phyloP scores from a whole-genome alignment of 2,888 invertebrate genomes.

The Oxyteleia sp. region DNA sequence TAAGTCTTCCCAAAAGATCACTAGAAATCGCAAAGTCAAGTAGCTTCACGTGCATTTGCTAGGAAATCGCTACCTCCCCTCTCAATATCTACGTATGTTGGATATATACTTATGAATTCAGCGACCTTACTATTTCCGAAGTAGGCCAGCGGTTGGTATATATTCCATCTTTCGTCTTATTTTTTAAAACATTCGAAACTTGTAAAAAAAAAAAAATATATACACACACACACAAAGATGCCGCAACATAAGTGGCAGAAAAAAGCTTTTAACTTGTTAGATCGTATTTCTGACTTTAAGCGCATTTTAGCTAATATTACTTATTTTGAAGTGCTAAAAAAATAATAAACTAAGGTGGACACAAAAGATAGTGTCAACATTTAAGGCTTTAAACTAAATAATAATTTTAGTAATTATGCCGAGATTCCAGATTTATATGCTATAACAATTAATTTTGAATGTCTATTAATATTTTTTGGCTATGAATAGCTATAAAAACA shows the following conservation, averaged over 20 bases:
- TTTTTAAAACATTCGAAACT: constrained; percentile 66
- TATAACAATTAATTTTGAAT: too few relatives aligned
- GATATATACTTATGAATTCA: constrained; percentile 60
- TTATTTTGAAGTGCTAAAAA: constrained; percentile 24
- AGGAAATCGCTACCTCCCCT: constrained; percentile 43
- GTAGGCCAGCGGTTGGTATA: constrained; percentile 58
- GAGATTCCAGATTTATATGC: too few relatives aligned
- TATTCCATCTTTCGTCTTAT: constrained; percentile 60
- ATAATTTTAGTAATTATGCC: too few relatives aligned
- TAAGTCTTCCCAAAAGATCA: constrained; percentile 25
- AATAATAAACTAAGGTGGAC: constrained; percentile 10
- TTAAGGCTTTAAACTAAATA: too few relatives aligned
- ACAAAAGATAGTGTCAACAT: too few relatives aligned
- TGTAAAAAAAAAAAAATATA: constrained; percentile 20
- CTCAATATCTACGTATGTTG: constrained; percentile 17
- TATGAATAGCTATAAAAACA: too few relatives aligned
- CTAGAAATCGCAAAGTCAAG: constrained; percentile 50
- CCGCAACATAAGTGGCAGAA: constrained; percentile 42
- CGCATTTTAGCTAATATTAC: constrained; percentile 44
- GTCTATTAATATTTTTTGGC: too few relatives aligned
- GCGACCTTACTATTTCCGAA: constrained; percentile 59
- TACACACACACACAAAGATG: too few relatives aligned
- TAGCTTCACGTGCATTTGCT: constrained; percentile 47
- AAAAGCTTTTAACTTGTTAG: constrained; percentile 63
- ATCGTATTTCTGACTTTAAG: constrained; percentile 47